Conservation (phyloP, 1,140 invertebrate genomes). For the Drosophila gunungcola region DNA sequence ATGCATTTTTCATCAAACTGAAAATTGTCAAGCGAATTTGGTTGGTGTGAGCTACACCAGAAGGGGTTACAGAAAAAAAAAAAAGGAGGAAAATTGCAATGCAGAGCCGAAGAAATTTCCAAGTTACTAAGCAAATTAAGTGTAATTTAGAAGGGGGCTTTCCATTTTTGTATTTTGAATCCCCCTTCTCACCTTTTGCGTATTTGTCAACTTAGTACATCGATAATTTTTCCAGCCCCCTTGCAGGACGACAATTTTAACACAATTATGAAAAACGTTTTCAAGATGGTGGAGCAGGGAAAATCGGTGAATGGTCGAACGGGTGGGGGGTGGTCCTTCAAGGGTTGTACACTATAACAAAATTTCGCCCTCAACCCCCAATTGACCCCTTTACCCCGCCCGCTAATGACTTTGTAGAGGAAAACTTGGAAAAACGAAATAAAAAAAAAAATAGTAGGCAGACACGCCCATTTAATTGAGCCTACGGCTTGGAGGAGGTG, state of each 20-base stretch:
- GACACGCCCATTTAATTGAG: conserved; percentile 75
- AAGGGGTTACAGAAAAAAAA: too few species aligned
- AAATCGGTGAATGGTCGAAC: neutral
- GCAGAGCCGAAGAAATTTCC: conserved; percentile 21
- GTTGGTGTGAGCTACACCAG: neutral
- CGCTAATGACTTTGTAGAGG: conserved; percentile 24
- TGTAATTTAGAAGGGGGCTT: conserved; percentile 10
- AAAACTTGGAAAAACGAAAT: conserved; percentile 24
- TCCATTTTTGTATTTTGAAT: conserved; percentile 8
- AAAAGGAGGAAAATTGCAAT: conserved; percentile 22
- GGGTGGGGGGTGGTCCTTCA: neutral
- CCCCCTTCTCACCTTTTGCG: neutral
- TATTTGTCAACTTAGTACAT: conserved; percentile 82
- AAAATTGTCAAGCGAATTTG: conserved; percentile 59
- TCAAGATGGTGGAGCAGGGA: conserved; percentile 33
- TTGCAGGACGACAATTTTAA: conserved; percentile 54
- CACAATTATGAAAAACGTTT: conserved; percentile 77
- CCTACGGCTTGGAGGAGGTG: conserved; percentile 5
- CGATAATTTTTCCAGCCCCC: conserved; percentile 49
- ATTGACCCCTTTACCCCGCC: neutral
- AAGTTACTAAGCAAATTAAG: conserved; percentile 30
- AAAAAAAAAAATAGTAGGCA: conserved; percentile 4
- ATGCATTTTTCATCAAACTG: conserved; percentile 71
- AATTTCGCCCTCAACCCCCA: conserved; percentile 4
- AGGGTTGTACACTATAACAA: conserved; percentile 5